Evolutionary conservation across 1,140 invertebrate genomes (phyloP).

Genomic region (Ceratosolen solmsi): DNA sequence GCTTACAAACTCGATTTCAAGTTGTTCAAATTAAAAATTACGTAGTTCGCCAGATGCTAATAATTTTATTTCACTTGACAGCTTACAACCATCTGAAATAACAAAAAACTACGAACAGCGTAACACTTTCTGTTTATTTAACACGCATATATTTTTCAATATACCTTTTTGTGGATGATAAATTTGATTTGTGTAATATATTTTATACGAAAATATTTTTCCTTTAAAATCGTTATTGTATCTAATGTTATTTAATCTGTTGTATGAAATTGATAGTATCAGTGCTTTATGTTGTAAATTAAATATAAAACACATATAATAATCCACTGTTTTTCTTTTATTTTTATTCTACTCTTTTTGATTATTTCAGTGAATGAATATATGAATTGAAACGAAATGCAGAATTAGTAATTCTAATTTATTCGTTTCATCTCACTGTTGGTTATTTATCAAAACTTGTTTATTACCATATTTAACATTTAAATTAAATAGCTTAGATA

Average conservation of each 20-base stretch:
- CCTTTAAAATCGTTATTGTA: background rate
- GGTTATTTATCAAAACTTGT: too few relatives aligned
- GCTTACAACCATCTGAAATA: slow-evolving; percentile 6
- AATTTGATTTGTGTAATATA: background rate
- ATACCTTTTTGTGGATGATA: background rate
- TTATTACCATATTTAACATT: too few relatives aligned
- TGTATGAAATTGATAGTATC: too few relatives aligned
- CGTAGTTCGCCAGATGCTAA: background rate
- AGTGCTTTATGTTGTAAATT: too few relatives aligned
- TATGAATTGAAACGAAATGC: too few relatives aligned
- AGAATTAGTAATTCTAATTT: too few relatives aligned
- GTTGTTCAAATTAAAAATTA: slow-evolving; percentile 2
- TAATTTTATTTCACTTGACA: slow-evolving; percentile 1
- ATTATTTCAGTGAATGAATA: too few relatives aligned
- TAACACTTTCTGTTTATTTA: background rate
- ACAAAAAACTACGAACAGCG: background rate
- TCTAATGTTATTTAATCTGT: too few relatives aligned
- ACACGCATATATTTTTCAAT: background rate
- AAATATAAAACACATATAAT: too few relatives aligned
- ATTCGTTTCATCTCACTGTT: too few relatives aligned
- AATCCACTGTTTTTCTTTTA: too few relatives aligned
- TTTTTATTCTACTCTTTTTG: too few relatives aligned
- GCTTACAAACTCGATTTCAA: background rate
- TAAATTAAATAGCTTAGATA: background rate
- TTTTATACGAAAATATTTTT: background rate